These are phyloP conservation scores for Stenichneumon culpator DNA, from an alignment of 2,888 invertebrate species.

Conservation along the genomic window DNA sequence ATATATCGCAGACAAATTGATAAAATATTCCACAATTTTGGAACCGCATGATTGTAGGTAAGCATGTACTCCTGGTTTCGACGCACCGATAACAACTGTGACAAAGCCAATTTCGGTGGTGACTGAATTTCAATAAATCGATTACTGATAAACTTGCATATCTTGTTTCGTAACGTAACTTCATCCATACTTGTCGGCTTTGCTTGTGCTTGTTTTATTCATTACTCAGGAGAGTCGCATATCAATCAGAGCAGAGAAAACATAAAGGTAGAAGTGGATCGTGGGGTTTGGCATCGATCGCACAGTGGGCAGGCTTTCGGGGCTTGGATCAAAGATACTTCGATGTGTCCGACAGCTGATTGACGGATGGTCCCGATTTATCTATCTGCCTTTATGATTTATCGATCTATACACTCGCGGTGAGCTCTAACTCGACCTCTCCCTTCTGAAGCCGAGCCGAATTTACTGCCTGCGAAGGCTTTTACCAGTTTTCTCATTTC, in stretches of 20 bases:
- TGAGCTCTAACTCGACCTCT: slow-evolving; percentile 18
- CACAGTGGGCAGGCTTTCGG: slow-evolving; percentile 58
- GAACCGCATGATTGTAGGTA: too few species aligned
- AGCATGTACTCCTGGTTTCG: neutral
- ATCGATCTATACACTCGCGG: slow-evolving; percentile 42
- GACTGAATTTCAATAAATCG: neutral
- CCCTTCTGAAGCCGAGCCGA: slow-evolving; percentile 13
- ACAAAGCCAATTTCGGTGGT: neutral
- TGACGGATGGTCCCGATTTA: slow-evolving; percentile 57
- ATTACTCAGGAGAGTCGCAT: slow-evolving; percentile 45
- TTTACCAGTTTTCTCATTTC: slow-evolving; percentile 6
- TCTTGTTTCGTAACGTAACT: too few species aligned
- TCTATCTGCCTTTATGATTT: slow-evolving; percentile 51
- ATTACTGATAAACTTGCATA: neutral
- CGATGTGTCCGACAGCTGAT: slow-evolving; percentile 55
- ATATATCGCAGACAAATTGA: neutral
- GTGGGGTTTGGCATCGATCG: slow-evolving; percentile 38
- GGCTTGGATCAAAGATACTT: slow-evolving; percentile 47
- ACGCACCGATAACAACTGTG: neutral
- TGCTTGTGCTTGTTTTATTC: slow-evolving; percentile 17
- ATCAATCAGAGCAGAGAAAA: slow-evolving; percentile 53
- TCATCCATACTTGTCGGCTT: neutral
- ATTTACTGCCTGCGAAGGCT: neutral
- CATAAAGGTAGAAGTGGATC: slow-evolving; percentile 12
- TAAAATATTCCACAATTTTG: too few species aligned